Conservation (phyloP, 2,113 vertebrate genomes). For the Lophius piscatorius region DNA sequence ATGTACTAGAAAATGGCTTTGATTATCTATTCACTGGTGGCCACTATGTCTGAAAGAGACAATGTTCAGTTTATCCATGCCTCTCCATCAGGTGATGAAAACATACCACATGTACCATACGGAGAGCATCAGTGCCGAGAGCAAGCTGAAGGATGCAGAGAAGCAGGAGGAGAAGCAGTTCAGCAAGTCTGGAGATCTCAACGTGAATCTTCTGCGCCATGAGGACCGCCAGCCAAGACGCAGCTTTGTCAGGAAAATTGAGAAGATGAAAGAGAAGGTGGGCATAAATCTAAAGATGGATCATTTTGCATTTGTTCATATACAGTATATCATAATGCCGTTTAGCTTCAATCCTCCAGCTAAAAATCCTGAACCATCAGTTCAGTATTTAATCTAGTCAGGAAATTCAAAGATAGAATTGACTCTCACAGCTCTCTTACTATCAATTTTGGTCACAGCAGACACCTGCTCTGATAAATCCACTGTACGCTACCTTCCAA, state of each 20-base stretch:
- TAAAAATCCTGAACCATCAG: conserved; percentile 7
- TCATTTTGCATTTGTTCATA: not conserved
- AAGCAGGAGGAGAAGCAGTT: conserved; percentile 99
- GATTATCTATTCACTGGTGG: too few species aligned
- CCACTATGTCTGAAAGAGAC: too few species aligned
- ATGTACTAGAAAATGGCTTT: too few species aligned
- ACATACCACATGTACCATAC: conserved; percentile 99
- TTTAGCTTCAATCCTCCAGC: not conserved
- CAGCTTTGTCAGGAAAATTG: conserved; percentile 93
- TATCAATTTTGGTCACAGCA: too few species aligned
- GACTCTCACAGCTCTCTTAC: too few species aligned
- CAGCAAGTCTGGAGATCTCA: conserved; percentile 93
- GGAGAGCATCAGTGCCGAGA: conserved; percentile 96
- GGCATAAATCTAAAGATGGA: not conserved
- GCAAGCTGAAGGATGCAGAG: conserved; percentile 97
- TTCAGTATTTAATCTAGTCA: conserved; percentile 5
- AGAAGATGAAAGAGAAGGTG: conserved; percentile 86
- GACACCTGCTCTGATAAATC: too few species aligned
- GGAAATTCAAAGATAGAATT: too few species aligned
- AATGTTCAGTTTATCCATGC: not conserved
- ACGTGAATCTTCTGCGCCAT: conserved; percentile 91
- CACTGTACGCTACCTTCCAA: too few species aligned
- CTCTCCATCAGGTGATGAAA: conserved; percentile 92
- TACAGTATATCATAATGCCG: too few species aligned
- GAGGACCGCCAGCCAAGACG: conserved; percentile 93